Percentiles rank a stretch among this genome's conserved stretches.
Conservation (phyloP, 2,888 invertebrate genomes). For the Latrodectus elegans region DNA sequence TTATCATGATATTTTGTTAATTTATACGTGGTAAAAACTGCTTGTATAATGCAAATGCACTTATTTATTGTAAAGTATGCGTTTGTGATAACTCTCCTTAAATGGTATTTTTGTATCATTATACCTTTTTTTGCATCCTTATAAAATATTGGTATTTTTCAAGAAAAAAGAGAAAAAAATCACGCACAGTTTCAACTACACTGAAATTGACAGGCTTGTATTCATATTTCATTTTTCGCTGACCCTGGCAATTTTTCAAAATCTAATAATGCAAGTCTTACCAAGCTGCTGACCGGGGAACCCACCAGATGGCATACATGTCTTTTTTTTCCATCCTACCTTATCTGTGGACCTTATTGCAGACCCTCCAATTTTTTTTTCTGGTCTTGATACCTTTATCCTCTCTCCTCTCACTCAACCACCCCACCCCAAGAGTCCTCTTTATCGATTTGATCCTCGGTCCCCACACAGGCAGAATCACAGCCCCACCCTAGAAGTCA, state of each 20-base stretch:
- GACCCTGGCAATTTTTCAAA: conserved; percentile 53
- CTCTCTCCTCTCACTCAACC: neutral
- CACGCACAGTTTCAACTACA: no score
- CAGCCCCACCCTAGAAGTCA: conserved; percentile 24
- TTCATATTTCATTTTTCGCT: neutral
- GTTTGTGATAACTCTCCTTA: no score
- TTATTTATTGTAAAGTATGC: no score
- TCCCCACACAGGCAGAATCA: conserved; percentile 31
- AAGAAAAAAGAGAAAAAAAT: no score
- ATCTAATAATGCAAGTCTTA: conserved; percentile 25
- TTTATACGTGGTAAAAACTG: no score
- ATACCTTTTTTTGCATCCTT: no score
- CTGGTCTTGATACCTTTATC: conserved; percentile 33
- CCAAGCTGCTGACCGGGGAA: conserved; percentile 54
- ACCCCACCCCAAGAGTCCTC: conserved; percentile 21
- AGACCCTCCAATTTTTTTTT: neutral
- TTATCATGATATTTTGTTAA: no score
- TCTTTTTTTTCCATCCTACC: neutral
- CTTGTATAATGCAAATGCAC: no score
- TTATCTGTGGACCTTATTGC: neutral
- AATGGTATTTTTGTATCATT: no score
- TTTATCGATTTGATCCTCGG: conserved; percentile 38
- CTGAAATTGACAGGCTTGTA: no score
- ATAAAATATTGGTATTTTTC: no score
- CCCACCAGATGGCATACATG: conserved; percentile 48